Evolutionary conservation across 2,888 invertebrate genomes (phyloP).

Genomic region (Acanthosepion esculentum): DNA sequence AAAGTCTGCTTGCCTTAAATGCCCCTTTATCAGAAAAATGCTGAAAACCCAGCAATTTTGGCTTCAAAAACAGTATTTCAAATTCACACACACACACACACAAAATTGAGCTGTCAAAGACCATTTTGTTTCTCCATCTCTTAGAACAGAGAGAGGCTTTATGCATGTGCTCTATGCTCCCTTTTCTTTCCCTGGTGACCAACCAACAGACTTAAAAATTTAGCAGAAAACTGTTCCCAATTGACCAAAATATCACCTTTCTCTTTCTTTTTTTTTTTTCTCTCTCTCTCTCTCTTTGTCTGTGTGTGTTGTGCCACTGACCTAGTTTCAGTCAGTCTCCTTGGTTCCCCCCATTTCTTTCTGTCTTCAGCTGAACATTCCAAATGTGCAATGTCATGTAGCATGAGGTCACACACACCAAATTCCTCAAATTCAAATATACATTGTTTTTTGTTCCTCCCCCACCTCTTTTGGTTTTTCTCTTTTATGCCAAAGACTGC

Average conservation of each 20-base stretch:
- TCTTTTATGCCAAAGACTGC: neutral
- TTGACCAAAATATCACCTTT: neutral
- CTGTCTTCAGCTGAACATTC: neutral
- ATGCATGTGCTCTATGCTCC: too few relatives aligned
- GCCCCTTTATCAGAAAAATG: too few relatives aligned
- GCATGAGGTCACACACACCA: constrained; percentile 13
- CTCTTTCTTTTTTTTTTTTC: neutral
- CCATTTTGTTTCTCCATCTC: too few relatives aligned
- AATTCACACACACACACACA: too few relatives aligned
- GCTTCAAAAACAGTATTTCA: too few relatives aligned
- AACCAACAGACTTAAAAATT: neutral
- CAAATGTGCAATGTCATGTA: neutral
- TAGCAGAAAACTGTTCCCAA: constrained; percentile 9
- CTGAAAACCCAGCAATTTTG: too few relatives aligned
- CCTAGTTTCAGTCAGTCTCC: neutral
- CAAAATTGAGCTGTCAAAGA: too few relatives aligned
- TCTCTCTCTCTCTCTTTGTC: neutral
- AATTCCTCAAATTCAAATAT: constrained; percentile 21
- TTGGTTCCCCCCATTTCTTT: neutral
- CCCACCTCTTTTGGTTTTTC: neutral
- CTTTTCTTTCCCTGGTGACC: neutral
- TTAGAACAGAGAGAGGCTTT: too few relatives aligned
- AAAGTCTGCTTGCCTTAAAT: too few relatives aligned
- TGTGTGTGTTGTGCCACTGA: neutral
- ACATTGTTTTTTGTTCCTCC: neutral